A percentile compares a stretch with the other conserved stretches of the same genome.
Conservation (phyloP, 2,888 invertebrate genomes). For the Latheticus oryzae region DNA sequence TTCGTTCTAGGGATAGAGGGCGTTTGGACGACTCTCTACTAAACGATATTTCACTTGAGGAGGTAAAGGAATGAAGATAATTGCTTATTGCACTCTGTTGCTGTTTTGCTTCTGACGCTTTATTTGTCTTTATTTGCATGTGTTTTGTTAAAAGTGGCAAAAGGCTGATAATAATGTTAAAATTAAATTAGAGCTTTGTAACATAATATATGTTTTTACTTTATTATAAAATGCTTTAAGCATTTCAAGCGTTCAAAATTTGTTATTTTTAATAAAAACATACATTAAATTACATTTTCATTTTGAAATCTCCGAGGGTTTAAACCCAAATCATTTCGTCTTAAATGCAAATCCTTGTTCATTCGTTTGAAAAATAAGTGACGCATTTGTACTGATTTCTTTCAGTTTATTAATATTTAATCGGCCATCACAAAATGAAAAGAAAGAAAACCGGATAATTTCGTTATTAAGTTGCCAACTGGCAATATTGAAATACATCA, state of each 20-base stretch:
- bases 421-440: slow-evolving; percentile 12
- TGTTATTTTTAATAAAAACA: slow-evolving; percentile 21
- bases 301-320: slow-evolving; percentile 6
- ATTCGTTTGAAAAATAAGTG: slow-evolving; percentile 20
- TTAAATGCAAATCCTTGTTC: slow-evolving; percentile 16
- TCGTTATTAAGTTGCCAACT: slow-evolving; percentile 8
- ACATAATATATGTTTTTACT: too few species aligned
- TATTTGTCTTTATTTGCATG: slow-evolving; percentile 25
- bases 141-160: neutral
- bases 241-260: slow-evolving; percentile 9
- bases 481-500: slow-evolving; percentile 8
- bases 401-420: slow-evolving; percentile 23
- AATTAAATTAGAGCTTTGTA: neutral
- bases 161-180: neutral
- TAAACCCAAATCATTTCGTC: slow-evolving; percentile 13
- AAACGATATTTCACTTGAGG: slow-evolving; percentile 22
- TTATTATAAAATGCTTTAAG: neutral
- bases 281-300: slow-evolving; percentile 30
- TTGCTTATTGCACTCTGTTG: slow-evolving; percentile 28
- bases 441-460: slow-evolving; percentile 13
- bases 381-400: slow-evolving; percentile 15
- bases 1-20: slow-evolving; percentile 34
- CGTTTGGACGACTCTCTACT: slow-evolving; percentile 37
- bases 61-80: slow-evolving; percentile 35
- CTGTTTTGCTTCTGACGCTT: slow-evolving; percentile 8